A percentile compares a stretch with the other conserved stretches of the same genome.
These are phyloP conservation scores for Sarcophaga peregrina DNA, from an alignment of 1,140 invertebrate genomes.

Conservation along the genomic window DNA sequence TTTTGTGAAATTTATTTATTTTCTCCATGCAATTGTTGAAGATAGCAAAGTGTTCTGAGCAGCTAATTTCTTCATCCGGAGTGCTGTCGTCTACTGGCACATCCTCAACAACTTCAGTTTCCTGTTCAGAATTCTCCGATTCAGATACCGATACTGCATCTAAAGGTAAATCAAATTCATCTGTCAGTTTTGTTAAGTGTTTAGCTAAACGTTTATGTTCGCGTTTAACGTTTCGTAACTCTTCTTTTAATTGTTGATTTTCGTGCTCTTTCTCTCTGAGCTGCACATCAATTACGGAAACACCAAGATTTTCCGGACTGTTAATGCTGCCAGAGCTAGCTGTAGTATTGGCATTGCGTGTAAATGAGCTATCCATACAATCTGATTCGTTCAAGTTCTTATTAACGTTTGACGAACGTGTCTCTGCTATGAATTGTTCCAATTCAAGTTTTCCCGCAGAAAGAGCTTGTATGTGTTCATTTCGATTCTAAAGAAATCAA, in stretches of 20 bases:
- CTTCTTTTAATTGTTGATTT: conserved; percentile 51
- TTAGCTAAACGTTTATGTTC: conserved; percentile 42
- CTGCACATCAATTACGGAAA: conserved; percentile 59
- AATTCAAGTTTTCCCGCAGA: conserved; percentile 54
- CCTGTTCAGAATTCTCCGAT: background rate
- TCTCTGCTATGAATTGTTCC: conserved; percentile 54
- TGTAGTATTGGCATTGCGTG: conserved; percentile 44
- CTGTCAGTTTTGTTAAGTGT: conserved; percentile 39
- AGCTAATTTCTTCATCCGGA: background rate
- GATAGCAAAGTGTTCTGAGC: conserved; percentile 40
- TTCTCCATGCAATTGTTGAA: conserved; percentile 45
- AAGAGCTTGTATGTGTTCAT: conserved; percentile 45
- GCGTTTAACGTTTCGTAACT: conserved; percentile 40
- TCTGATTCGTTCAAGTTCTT: conserved; percentile 49
- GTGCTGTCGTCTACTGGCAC: background rate
- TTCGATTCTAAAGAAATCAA: conserved; percentile 45
- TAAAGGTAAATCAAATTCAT: conserved; percentile 43
- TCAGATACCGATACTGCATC: background rate
- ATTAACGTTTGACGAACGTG: conserved; percentile 51
- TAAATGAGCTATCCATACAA: background rate
- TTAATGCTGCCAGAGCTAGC: conserved; percentile 45
- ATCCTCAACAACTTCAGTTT: background rate
- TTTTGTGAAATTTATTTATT: conserved; percentile 37
- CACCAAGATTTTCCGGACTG: conserved; percentile 58
- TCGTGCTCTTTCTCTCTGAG: conserved; percentile 61